A percentile compares a stretch with the other conserved stretches of the same genome.
phyloP scores from a whole-genome alignment of 2,888 invertebrate species.

The Lapara coniferarum region DNA sequence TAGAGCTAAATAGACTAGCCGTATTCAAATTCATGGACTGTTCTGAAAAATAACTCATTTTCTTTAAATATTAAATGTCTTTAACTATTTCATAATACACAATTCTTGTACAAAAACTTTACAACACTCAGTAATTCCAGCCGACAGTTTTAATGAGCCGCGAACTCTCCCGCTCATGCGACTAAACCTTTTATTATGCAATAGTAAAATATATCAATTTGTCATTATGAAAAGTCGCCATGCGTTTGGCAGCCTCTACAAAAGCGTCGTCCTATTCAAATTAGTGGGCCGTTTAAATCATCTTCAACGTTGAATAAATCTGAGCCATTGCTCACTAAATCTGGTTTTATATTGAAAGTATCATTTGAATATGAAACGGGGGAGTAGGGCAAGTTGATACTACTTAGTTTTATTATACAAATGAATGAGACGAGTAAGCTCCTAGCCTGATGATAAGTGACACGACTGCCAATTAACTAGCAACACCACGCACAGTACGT shows the following conservation, averaged over 20 bases:
- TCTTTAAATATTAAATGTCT: too few species aligned
- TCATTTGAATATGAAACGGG: not conserved
- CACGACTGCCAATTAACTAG: too few species aligned
- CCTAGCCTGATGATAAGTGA: not conserved
- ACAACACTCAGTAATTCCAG: constrained; percentile 1
- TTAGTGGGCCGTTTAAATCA: constrained; percentile 23
- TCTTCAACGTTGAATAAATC: constrained; percentile 22
- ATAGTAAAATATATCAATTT: constrained; percentile 15
- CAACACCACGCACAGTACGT: too few species aligned
- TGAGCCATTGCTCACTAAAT: constrained; percentile 3
- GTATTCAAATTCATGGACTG: too few species aligned
- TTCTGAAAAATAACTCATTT: too few species aligned
- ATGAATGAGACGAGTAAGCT: not conserved
- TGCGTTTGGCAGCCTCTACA: constrained; percentile 21
- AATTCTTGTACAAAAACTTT: not conserved
- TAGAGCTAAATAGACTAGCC: too few species aligned
- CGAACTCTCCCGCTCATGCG: constrained; percentile 5
- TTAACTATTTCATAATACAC: constrained; percentile 4
- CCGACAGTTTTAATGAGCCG: constrained; percentile 10
- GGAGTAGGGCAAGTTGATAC: too few species aligned
- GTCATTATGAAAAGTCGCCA: constrained; percentile 15
- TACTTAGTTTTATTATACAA: not conserved
- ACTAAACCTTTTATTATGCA: constrained; percentile 16
- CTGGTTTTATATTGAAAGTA: constrained; percentile 8
- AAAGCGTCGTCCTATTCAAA: constrained; percentile 22